Percentiles rank a stretch among this genome's conserved stretches.
Evolutionary conservation across 2,113 vertebrate species (phyloP).

Genomic region (Oophaga pumilio): DNA sequence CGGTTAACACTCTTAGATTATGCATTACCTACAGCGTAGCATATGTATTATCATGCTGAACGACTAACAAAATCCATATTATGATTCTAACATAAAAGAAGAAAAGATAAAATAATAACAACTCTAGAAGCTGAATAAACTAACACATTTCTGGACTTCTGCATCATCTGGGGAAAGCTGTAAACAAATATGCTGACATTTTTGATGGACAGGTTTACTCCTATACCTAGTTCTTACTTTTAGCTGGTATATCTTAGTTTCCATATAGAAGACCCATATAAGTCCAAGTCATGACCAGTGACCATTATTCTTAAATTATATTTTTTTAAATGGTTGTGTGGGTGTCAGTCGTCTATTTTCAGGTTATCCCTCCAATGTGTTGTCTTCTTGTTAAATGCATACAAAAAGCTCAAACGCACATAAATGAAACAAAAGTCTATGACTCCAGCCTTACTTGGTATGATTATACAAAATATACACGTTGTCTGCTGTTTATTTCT

Average conservation of each 20-base stretch:
- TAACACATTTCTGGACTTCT: constrained; percentile 55
- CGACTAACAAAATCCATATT: constrained; percentile 55
- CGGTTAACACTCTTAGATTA: constrained; percentile 53
- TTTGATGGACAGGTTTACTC: constrained; percentile 14
- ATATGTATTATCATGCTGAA: constrained; percentile 55
- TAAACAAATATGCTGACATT: constrained; percentile 58
- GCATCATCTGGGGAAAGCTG: constrained; percentile 63
- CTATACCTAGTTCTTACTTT: not conserved
- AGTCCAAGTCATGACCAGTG: constrained; percentile 50
- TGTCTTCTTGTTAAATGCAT: constrained; percentile 69
- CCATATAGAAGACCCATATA: constrained; percentile 39
- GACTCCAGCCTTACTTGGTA: constrained; percentile 71
- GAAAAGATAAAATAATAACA: constrained; percentile 53
- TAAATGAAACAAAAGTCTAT: constrained; percentile 74
- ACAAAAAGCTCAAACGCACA: constrained; percentile 71
- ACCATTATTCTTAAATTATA: constrained; percentile 53
- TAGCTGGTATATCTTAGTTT: not conserved
- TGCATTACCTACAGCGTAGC: constrained; percentile 1
- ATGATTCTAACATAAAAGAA: constrained; percentile 49
- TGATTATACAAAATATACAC: constrained; percentile 90
- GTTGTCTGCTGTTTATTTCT: constrained; percentile 55
- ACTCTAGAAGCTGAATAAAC: constrained; percentile 61
- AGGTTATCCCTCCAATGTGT: constrained; percentile 63
- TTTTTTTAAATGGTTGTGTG: constrained; percentile 59
- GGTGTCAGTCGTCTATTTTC: constrained; percentile 55